Conservation (phyloP, 1,140 invertebrate genomes). For the Dendroctonus ponderosae region DNA sequence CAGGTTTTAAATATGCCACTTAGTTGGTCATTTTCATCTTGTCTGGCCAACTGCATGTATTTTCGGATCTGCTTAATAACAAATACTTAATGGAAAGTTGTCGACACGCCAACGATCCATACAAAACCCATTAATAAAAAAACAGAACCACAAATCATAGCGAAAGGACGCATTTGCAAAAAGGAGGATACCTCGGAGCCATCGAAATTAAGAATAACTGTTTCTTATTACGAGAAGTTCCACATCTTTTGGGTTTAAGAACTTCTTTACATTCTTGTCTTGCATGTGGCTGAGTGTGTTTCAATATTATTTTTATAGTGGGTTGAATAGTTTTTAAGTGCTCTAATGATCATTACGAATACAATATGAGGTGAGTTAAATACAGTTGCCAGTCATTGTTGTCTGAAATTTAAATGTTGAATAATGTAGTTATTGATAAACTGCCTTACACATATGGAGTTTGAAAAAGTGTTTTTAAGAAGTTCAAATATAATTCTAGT, state of each 20-base stretch:
- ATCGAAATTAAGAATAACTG: conserved; percentile 26
- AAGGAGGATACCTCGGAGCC: conserved; percentile 18
- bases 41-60: too few species aligned
- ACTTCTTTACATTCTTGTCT: conserved; percentile 21
- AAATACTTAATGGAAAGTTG: background rate
- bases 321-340: background rate
- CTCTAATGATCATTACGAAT: too few species aligned
- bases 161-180: conserved; percentile 24
- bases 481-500: too few species aligned
- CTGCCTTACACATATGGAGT: too few species aligned
- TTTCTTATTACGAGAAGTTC: conserved; percentile 20
- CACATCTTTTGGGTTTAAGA: conserved; percentile 21
- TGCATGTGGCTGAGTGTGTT: conserved; percentile 12
- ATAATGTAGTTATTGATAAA: too few species aligned
- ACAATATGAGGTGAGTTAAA: too few species aligned
- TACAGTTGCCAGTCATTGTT: too few species aligned
- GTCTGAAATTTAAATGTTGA: too few species aligned
- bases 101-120: background rate
- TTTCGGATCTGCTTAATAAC: background rate
- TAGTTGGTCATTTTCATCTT: too few species aligned
- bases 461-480: too few species aligned
- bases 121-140: conserved; percentile 19
- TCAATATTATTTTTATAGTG: background rate
- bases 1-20: too few species aligned
- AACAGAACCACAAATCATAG: conserved; percentile 17